These are phyloP conservation scores for Atta cephalotes DNA, from an alignment of 1,140 invertebrate genomes.

Conservation along the genomic window DNA sequence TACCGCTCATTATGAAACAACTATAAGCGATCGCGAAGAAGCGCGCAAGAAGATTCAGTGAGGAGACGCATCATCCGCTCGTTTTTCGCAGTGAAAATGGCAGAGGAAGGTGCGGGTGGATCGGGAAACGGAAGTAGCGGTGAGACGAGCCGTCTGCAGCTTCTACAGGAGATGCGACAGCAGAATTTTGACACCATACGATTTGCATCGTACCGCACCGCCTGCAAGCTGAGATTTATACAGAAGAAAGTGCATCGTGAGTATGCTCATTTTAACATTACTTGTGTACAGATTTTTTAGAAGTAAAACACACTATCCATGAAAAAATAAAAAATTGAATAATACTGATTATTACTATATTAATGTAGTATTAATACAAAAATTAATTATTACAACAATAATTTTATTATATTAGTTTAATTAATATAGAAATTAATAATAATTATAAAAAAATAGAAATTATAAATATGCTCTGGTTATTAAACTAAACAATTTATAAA, in stretches of 20 bases:
- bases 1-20: background rate
- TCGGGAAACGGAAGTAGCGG: slow-evolving; percentile 77
- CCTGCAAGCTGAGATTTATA: slow-evolving; percentile 98
- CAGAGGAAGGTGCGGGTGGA: slow-evolving; percentile 81
- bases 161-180: slow-evolving; percentile 93
- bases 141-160: slow-evolving; percentile 87
- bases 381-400: too few relatives aligned
- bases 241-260: slow-evolving; percentile 98
- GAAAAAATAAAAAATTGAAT: background rate
- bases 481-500: background rate
- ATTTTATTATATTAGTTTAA: too few relatives aligned
- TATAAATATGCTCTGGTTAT: background rate
- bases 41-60: background rate
- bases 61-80: background rate
- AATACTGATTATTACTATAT: background rate
- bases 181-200: slow-evolving; percentile 98
- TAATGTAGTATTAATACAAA: too few relatives aligned
- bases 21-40: background rate
- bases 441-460: background rate
- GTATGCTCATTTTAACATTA: slow-evolving; percentile 78
- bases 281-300: background rate
- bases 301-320: background rate
- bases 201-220: slow-evolving; percentile 98
- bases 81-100: slow-evolving; percentile 77
- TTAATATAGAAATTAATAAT: too few relatives aligned